Evolutionary conservation across 2,113 vertebrate species (phyloP).

Genomic region (Pungitius pungitius): DNA sequence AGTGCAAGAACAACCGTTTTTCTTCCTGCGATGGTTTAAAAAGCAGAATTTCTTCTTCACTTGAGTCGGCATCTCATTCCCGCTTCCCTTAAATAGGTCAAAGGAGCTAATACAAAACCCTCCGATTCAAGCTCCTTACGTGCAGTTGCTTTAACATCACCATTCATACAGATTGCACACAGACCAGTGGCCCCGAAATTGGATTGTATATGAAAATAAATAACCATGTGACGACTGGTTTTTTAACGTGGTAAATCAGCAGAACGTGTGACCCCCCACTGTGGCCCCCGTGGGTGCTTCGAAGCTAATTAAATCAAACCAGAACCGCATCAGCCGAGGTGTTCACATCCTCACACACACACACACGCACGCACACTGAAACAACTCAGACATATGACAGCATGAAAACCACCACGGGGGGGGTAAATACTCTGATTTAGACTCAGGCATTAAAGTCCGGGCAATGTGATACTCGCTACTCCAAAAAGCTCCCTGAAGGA

Average conservation of each 20-base stretch:
- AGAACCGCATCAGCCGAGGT: slow-evolving; percentile 4
- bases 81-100: slow-evolving; percentile 15
- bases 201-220: slow-evolving; percentile 58
- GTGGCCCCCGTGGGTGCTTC: slow-evolving; percentile 26
- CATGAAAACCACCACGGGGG: slow-evolving; percentile 40
- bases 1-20: neutral
- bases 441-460: slow-evolving; percentile 41
- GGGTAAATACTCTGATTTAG: slow-evolving; percentile 40
- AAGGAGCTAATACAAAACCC: slow-evolving; percentile 46
- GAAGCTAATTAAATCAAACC: slow-evolving; percentile 45
- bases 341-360: neutral
- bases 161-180: slow-evolving; percentile 31
- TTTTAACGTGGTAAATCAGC: slow-evolving; percentile 59
- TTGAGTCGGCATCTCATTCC: slow-evolving; percentile 11
- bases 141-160: slow-evolving; percentile 21
- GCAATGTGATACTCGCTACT: slow-evolving; percentile 52
- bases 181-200: slow-evolving; percentile 30
- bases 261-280: slow-evolving; percentile 47
- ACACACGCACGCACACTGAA: neutral
- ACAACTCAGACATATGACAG: slow-evolving; percentile 46
- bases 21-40: slow-evolving; percentile 15
- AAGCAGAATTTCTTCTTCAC: neutral
- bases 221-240: slow-evolving; percentile 47
- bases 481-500: slow-evolving; percentile 48
- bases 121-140: slow-evolving; percentile 32